A percentile compares a stretch with the other conserved stretches of the same genome.
Evolutionary conservation across 2,797 vertebrate genomes (phyloP).

Genomic region (Halcyon leucocephala): DNA sequence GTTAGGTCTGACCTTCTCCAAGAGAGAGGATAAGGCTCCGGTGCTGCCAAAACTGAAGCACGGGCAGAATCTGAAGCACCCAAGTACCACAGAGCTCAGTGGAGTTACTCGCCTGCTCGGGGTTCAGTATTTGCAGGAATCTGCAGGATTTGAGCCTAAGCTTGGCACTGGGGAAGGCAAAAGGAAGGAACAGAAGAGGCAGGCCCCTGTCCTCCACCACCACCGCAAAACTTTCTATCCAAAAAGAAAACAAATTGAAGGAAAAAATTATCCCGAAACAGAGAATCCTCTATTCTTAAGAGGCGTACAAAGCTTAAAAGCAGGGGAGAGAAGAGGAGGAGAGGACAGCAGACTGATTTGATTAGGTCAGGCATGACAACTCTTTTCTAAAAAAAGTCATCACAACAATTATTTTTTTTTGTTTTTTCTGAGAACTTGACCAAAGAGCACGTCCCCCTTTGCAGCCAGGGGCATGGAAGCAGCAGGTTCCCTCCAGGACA

Average conservation of each 20-base stretch:
- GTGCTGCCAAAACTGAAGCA: conserved; percentile 45
- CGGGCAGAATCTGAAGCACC: conserved; percentile 19
- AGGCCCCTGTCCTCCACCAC: conserved; percentile 24
- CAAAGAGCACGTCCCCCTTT: not conserved
- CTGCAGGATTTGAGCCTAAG: conserved; percentile 31
- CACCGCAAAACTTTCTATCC: not conserved
- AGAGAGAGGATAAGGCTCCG: conserved; percentile 15
- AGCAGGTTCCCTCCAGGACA: not conserved
- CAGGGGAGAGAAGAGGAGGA: not conserved
- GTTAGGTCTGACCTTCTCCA: conserved; percentile 10
- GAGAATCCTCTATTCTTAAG: not conserved
- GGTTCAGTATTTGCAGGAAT: conserved; percentile 1
- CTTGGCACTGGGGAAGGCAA: conserved; percentile 44
- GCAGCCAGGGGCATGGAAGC: not conserved
- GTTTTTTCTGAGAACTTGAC: conserved; percentile 15
- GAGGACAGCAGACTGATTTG: not conserved
- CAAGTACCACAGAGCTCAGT: not conserved
- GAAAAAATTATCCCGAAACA: not conserved
- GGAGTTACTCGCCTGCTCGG: not conserved
- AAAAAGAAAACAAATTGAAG: not conserved
- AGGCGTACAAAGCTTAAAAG: not conserved
- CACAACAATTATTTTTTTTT: not conserved
- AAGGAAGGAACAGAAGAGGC: conserved; percentile 44
- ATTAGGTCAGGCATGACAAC: not conserved
- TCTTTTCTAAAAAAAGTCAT: not conserved